Evolutionary conservation across 2,888 invertebrate genomes (phyloP), one percentile per base, ranked within the genome.

Genomic region (Orchestes rusci): DNA sequence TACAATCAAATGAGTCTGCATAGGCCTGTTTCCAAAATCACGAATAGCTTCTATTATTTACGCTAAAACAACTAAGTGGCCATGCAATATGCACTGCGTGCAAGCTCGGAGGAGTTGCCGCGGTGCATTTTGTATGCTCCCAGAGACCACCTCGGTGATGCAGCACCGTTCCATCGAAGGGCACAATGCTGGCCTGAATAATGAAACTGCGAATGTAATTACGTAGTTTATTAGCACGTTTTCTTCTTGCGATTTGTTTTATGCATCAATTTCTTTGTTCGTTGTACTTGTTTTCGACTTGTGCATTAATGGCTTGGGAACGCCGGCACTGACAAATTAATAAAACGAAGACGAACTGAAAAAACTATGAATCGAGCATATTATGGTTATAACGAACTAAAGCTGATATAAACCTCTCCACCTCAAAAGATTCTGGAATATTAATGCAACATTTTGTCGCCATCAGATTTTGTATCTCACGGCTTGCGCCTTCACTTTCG

Each of bases 141-240:
- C 45, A 13, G 42, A 31, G 48, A 48, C 48, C 48, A 48, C 48
- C 48, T 31, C 42, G 44, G 20, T 30, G 48, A 29, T 13, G 13
- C n/a, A 18, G 18, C 30, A 37, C 10, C 17, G 37, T 18, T 27
- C 30, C 23, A 47, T 47, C 46, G 46, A 33, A 33, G 43, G 43
- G 36, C 20, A 43, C 43, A 45, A 49, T 45, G 41, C 44, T 33
- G 31, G 43, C 39, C 36, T 46, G 43, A 50, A 50, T 50, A 50
- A 50, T 50, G 50, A 42, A 46, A 37, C 39, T 39, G 43, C 43
- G 42, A 45, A 42, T 49, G 45, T 45, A 49, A 49, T 49, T 49
- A 49, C 44, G 42, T 41, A 37, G 48, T 48, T 48, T 48, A 48
- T 48, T 48, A 48, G 48, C 48, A 48, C 44, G 48, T 48, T 48